These are phyloP conservation scores for Drosophila setifemur DNA, from an alignment of 1,140 invertebrate species.

Conservation along the genomic window DNA sequence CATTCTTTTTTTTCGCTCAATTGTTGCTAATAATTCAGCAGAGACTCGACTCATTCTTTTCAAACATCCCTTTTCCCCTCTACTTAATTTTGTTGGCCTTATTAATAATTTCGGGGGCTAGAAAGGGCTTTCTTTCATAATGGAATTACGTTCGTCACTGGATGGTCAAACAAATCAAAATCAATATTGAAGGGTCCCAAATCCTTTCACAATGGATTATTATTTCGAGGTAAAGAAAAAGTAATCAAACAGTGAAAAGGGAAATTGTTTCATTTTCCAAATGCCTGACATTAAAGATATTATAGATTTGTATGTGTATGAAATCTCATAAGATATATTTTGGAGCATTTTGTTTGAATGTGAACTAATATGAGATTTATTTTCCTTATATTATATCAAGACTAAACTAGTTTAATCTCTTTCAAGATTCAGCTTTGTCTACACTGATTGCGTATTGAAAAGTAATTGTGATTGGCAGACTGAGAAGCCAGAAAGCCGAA, in stretches of 20 bases:
- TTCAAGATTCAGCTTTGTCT: too few relatives aligned
- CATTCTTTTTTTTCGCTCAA: background rate
- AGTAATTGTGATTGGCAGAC: constrained; percentile 13
- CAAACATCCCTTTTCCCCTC: constrained; percentile 13
- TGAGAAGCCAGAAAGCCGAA: constrained; percentile 56
- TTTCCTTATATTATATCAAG: too few relatives aligned
- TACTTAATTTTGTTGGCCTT: constrained; percentile 32
- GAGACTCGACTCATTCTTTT: background rate
- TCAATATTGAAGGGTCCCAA: constrained; percentile 21
- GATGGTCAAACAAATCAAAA: constrained; percentile 23
- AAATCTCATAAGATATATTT: too few relatives aligned
- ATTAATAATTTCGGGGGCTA: constrained; percentile 25
- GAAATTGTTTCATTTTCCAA: too few relatives aligned
- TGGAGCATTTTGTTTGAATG: too few relatives aligned
- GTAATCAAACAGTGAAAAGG: too few relatives aligned
- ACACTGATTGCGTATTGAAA: background rate
- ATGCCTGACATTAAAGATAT: too few relatives aligned
- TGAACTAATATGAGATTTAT: too few relatives aligned
- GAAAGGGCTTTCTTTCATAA: constrained; percentile 38
- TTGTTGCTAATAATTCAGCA: constrained; percentile 22
- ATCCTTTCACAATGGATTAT: constrained; percentile 4
- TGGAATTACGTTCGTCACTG: constrained; percentile 15
- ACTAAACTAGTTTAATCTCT: too few relatives aligned
- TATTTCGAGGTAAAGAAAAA: too few relatives aligned
- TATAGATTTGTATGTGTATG: too few relatives aligned